phyloP scores from a whole-genome alignment of 2,113 vertebrate genomes.

The Erinaceus europaeus region DNA sequence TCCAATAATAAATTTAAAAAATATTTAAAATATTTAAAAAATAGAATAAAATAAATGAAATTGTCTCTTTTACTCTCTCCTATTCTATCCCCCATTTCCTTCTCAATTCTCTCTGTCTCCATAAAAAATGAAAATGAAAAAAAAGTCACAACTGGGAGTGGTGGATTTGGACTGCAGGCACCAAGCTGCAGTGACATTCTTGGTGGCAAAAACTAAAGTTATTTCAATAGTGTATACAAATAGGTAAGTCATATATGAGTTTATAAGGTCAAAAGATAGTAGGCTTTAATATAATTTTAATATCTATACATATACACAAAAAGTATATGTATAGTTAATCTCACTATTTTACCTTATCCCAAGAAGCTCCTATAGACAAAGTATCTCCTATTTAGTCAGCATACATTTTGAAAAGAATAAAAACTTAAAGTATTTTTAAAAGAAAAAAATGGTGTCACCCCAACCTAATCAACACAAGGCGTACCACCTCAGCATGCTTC shows the following conservation, averaged over 20 bases:
- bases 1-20: no score
- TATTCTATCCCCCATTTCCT: no score
- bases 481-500: no score
- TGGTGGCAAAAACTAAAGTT: neutral
- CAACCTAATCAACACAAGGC: no score
- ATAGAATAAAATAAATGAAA: no score
- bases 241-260: neutral
- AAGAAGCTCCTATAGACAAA: slow-evolving; percentile 47
- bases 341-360: slow-evolving; percentile 38
- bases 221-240: slow-evolving; percentile 7
- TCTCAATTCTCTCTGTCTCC: no score
- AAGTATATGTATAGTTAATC: slow-evolving; percentile 36
- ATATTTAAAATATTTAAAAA: neutral
- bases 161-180: no score
- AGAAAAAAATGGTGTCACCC: no score
- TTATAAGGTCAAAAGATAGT: neutral
- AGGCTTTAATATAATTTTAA: slow-evolving; percentile 18
- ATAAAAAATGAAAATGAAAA: no score
- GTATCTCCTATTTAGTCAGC: slow-evolving; percentile 46
- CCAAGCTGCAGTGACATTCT: no score
- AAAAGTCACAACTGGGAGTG: no score
- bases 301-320: neutral
- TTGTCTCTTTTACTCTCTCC: no score
- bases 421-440: slow-evolving; percentile 51
- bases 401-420: neutral